Base-by-base conservation (phyloP, 2,113 vertebrate genomes). In the Perccottus glenii region DNA sequence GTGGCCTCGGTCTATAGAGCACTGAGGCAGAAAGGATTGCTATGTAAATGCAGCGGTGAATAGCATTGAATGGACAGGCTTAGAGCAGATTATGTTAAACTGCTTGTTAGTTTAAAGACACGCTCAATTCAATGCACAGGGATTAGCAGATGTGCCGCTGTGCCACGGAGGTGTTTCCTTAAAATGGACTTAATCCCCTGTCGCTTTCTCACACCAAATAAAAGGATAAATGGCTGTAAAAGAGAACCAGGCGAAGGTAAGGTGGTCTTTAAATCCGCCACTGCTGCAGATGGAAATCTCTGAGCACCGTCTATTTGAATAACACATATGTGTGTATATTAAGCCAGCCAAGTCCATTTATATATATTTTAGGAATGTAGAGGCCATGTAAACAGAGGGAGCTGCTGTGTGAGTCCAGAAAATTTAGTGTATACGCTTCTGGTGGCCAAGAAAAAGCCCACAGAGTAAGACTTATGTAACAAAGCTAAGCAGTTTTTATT, bases 41-140 rank as follows among this genome's bases (percentile, higher is more conserved):
- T 80, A 86, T 85, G 80, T 87, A 85, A 89, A 90, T 88, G 73
- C 69, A 51, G 12, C 64, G 79, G 59, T 92, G 85, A 87, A 82
- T 93, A 89, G 85, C 75, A 90, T 87, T 92, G 81, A 88, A 85
- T 92, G 92, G 90, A 87, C 78, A 89, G 88, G 88, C 83, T 93
- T 89, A 92, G 82, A 73, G 84, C 89, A 90, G 92, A 90, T 85
- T 88, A 89, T 89, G 83, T 81, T 88, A 85, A 90, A 86, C 77
- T 90, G 78, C 88, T 92, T 86, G 78, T 93, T 93, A 83, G 91
- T 87, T 86, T 91, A 91, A 84, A 90, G 83, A 82, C 84, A 56
- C 5, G 66, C 62, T 82, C 67, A 70, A 75, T 75, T 84, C 73
- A 83, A 87, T 84, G 66, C 69, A 46, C 64, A 55, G 76, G 80